Percentiles rank a stretch among this genome's conserved stretches.
Conservation (phyloP, 37 sponge, comb jelly and placozoan species). For the Halichondria panicea region DNA sequence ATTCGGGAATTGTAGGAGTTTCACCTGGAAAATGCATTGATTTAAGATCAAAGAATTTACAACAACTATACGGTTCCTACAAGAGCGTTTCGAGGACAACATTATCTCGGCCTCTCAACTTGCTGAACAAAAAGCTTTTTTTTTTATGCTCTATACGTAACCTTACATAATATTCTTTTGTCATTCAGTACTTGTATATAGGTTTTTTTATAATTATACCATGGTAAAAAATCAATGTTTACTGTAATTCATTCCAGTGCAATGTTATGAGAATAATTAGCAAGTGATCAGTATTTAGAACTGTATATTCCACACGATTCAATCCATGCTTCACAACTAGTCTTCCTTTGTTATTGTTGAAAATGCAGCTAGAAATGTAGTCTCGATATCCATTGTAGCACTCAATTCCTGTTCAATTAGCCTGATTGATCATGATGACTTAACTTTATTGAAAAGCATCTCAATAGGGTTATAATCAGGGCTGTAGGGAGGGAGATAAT, state of each 20-base stretch:
- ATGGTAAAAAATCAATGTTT: too few species aligned
- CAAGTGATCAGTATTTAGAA: background rate
- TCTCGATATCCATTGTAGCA: constrained; percentile 21
- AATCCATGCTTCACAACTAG: constrained; percentile 19
- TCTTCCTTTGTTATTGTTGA: constrained; percentile 15
- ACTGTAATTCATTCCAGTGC: too few species aligned
- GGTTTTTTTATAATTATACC: background rate
- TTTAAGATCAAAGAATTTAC: background rate
- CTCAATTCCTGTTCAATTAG: constrained; percentile 10
- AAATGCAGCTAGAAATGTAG: constrained; percentile 32
- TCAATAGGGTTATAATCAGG: constrained; percentile 47
- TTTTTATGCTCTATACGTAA: constrained; percentile 4
- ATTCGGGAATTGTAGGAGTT: background rate
- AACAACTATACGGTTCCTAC: constrained; percentile 20
- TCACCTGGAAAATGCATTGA: constrained; percentile 18
- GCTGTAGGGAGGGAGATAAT: constrained; percentile 29
- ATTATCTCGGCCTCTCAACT: background rate
- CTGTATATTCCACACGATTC: background rate
- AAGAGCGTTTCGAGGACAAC: constrained; percentile 5
- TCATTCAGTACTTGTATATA: background rate
- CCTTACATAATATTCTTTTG: background rate
- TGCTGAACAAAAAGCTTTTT: background rate
- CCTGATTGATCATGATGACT: background rate
- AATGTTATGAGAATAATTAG: too few species aligned
- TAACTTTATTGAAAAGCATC: constrained; percentile 30